Percentiles rank a stretch among this genome's conserved stretches.
Conservation (phyloP, 2,888 invertebrate species). For the Dendrolimus houi region DNA sequence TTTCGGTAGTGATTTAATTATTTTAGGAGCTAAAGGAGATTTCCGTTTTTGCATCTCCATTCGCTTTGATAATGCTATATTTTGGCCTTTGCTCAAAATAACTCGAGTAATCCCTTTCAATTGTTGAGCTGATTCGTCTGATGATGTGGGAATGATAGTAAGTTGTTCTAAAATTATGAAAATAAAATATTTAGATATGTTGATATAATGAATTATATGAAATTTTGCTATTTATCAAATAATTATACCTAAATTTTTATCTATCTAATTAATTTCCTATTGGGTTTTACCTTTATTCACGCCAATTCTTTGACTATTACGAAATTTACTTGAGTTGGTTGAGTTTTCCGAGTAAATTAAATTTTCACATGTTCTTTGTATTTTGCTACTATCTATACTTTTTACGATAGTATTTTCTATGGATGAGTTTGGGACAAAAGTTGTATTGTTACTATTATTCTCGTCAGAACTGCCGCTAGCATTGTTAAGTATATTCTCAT, state of each 20-base stretch:
- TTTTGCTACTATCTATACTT: neutral
- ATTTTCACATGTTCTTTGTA: slow-evolving; percentile 1
- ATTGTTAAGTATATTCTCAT: too few species aligned
- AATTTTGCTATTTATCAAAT: too few species aligned
- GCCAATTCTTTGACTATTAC: slow-evolving; percentile 6
- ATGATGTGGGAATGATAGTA: neutral
- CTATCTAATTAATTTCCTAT: too few species aligned
- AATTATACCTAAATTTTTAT: too few species aligned
- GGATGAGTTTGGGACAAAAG: slow-evolving; percentile 3
- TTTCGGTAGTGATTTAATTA: slow-evolving; percentile 10
- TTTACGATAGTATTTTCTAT: slow-evolving; percentile 1
- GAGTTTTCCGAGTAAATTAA: slow-evolving; percentile 15
- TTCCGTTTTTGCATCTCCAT: slow-evolving; percentile 20
- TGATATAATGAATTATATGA: too few species aligned
- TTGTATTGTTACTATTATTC: neutral
- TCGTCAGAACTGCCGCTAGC: too few species aligned
- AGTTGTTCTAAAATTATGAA: too few species aligned
- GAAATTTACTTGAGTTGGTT: slow-evolving; percentile 17
- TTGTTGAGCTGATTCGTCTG: slow-evolving; percentile 15
- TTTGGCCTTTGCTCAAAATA: slow-evolving; percentile 25
- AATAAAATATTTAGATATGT: too few species aligned
- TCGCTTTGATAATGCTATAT: slow-evolving; percentile 10
- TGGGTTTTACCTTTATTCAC: slow-evolving; percentile 1
- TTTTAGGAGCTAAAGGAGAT: slow-evolving; percentile 21
- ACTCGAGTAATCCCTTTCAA: slow-evolving; percentile 33